These are phyloP conservation scores for Apostichopus parvimensis DNA, from an alignment of 35 echinoderm and acorn worm species.

Conservation along the genomic window DNA sequence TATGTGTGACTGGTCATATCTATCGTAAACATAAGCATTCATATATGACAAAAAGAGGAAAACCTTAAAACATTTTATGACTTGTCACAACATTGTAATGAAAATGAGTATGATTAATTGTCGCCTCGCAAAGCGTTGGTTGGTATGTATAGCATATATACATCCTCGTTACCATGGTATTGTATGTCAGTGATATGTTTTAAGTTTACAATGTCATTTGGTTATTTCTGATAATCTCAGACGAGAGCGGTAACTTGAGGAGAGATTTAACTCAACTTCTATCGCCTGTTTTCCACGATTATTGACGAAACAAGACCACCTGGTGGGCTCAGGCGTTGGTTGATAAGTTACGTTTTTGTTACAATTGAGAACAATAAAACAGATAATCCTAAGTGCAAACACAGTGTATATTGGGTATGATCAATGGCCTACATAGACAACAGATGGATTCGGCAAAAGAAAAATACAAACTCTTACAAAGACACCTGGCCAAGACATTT, in stretches of 20 bases:
- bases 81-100: constrained; percentile 32
- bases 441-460: background rate
- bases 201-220: no score
- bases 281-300: no score
- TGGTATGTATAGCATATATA: no score
- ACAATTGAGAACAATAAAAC: background rate
- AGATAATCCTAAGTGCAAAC: background rate
- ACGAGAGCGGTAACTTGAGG: no score
- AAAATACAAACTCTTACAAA: no score
- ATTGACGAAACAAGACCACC: background rate
- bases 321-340: background rate
- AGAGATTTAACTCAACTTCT: no score
- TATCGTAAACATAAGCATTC: constrained; percentile 27
- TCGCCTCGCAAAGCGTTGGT: no score
- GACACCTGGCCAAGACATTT: no score
- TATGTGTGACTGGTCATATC: constrained; percentile 19
- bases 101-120: background rate
- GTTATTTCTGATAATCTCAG: no score
- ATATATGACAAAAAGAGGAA: constrained; percentile 10
- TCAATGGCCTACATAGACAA: background rate
- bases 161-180: no score
- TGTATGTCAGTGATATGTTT: no score
- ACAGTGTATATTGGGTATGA: background rate
- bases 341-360: background rate
- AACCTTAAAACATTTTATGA: constrained; percentile 20